phyloP scores from a whole-genome alignment of 2,797 vertebrate genomes.

The Syncerus caffer region DNA sequence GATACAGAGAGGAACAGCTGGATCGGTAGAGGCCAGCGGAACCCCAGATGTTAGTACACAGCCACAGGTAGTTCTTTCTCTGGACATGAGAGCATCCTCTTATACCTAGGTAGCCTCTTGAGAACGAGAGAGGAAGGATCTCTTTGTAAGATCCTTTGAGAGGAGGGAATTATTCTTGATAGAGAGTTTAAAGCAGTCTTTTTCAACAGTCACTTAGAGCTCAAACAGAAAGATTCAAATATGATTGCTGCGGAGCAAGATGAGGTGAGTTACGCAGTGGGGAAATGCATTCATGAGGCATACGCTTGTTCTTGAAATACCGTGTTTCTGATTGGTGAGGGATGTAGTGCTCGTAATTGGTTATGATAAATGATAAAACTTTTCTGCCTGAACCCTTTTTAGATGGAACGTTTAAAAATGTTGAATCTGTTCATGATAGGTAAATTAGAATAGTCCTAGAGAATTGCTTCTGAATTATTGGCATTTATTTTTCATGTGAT shows the following conservation, averaged over 20 bases:
- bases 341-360: neutral
- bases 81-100: neutral
- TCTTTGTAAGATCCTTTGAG: neutral
- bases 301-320: neutral
- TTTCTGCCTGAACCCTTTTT: neutral
- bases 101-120: neutral
- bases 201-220: neutral
- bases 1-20: neutral
- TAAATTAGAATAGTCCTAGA: constrained; percentile 26
- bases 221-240: neutral
- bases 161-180: neutral
- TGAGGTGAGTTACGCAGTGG: neutral
- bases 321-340: neutral
- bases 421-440: neutral
- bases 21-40: neutral
- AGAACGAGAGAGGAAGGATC: neutral
- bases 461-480: constrained; percentile 54
- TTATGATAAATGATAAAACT: neutral
- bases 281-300: neutral
- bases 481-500: constrained; percentile 60
- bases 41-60: neutral
- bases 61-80: neutral
- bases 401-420: constrained; percentile 46
- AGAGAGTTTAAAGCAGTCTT: neutral
- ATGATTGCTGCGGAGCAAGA: neutral